Base-by-base conservation (phyloP, 2,888 invertebrate species). In the Mimas tiliae region DNA sequence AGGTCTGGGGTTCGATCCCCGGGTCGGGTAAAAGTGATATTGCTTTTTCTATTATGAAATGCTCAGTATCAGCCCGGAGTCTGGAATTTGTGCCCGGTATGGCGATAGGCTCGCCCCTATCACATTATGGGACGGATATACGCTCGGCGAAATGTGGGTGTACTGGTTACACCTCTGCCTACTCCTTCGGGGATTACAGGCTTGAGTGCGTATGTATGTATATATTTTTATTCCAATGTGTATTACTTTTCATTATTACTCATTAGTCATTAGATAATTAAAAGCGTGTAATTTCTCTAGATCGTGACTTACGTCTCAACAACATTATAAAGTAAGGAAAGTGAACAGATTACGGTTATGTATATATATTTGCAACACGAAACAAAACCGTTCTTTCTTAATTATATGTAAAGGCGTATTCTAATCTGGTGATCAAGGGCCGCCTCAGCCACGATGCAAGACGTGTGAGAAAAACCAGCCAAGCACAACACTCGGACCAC, bases 401-500 rank as follows among this genome's bases (percentile, higher is more conserved):
- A 58, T 58, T 45, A 58, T 50, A 65, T 65, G n/a, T 51, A 63
- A 63, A 62, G 7, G 34, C 53, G 33, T 53, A 27, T 42, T 80
- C 42, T 78, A 79, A 82, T 84, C 82, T 84, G 71, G 75, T 81
- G 78, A 80, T 80, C 78, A 70, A 79, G 78, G 80, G 74, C 76
- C 72, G 73, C 69, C 70, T 71, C 71, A 75, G 73, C 68, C 71
- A 71, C 71, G 65, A 71, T 70, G 66, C 76, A 78, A 78, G 79
- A 80, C 79, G 82, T 81, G 83, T 86, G 86, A 82, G 86, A 86
- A 87, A n/a, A 81, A 66, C 64, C 83, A 79, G 70, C 84, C 73
- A 69, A 82, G 84, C 89, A 81, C 80, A 83, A 88, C 91, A 79
- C 69, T 50, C 73, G 74, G 70, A 75, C 73, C 75, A 73, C 77